phyloP scores from a whole-genome alignment of 92 coral and sea anemone species.

The Epizoanthus stellaris region DNA sequence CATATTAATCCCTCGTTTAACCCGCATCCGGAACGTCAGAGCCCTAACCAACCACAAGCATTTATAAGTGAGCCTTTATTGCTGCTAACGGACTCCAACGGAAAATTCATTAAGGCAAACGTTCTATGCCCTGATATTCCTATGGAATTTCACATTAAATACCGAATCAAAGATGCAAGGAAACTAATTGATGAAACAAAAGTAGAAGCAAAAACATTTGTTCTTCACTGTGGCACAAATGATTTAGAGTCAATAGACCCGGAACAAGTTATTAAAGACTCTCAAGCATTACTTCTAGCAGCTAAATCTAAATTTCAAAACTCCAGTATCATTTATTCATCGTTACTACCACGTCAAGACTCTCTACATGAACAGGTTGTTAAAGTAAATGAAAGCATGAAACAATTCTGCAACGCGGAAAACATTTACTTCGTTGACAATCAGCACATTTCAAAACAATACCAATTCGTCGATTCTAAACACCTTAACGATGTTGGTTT shows the following conservation, averaged over 20 bases:
- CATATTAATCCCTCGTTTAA: not conserved
- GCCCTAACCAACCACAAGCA: not conserved
- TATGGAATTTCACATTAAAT: conserved; percentile 16
- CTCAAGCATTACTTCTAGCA: not conserved
- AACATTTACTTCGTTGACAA: not conserved
- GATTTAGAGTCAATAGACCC: conserved; percentile 36
- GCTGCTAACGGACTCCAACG: conserved; percentile 38
- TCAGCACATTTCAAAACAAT: not conserved
- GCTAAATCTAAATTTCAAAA: conserved; percentile 5
- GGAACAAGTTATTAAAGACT: conserved; percentile 22
- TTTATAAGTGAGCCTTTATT: not conserved
- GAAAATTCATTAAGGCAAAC: conserved; percentile 28
- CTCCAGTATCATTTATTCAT: not conserved
- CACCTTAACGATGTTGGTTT: conserved; percentile 14
- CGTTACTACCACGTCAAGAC: not conserved
- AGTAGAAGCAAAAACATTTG: conserved; percentile 16
- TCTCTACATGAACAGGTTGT: not conserved
- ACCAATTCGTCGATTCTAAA: not conserved
- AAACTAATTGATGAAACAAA: conserved; percentile 15
- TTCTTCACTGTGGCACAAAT: conserved; percentile 56
- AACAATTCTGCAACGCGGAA: not conserved
- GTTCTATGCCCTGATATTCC: conserved; percentile 39
- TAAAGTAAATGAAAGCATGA: not conserved
- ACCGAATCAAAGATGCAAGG: conserved; percentile 7
- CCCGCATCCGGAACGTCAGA: not conserved